Evolutionary conservation across 1,140 invertebrate genomes (phyloP), one percentile per base, ranked within the genome.

Genomic region (Heliothis virescens): DNA sequence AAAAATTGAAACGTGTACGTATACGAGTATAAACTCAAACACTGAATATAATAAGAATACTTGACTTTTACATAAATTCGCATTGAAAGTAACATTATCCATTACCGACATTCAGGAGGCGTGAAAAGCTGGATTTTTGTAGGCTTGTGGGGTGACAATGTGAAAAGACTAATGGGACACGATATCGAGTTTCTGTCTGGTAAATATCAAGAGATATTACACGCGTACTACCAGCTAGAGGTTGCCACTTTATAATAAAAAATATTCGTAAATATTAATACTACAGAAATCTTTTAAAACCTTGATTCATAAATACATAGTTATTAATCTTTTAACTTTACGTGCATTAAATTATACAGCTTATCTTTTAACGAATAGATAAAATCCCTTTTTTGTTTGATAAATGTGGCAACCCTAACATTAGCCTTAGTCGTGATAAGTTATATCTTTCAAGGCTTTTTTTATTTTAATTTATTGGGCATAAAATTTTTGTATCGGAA

Each of bases 81-180:
- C 47, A 55, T 34, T 29, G 59, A 67, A 63, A 48, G 67, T 77
- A 81, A 81, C 67, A 34, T 78, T 81, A 78, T 78, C 65, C 65
- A 81, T 78, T 81, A 78, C 65, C 5, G 65, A 65, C 29, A 77
- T 12, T 81, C 67, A 55, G 29, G 60, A 18, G 47, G 47, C 74
- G 80, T 77, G 57, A 81, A 78, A 81, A 55, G n/a, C 67, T 55
- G 67, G 16, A 11, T 78, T 63, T 67, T 57, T 59, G 72, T 80
- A 63, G 57, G 65, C 65, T 73, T 55, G 55, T 29, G 5, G 48
- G 34, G 59, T 59, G 57, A 81, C 74, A 78, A 80, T 59, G 52
- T 63, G 48, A 48, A 53, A 69, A 81, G 57, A 81, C 79, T 75
- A 80, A 76, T 81, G 79, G 47, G 55, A 15, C 26, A 47, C 26